Evolutionary conservation across 1,140 invertebrate genomes (phyloP).

Genomic region (Drosophila saltans): DNA sequence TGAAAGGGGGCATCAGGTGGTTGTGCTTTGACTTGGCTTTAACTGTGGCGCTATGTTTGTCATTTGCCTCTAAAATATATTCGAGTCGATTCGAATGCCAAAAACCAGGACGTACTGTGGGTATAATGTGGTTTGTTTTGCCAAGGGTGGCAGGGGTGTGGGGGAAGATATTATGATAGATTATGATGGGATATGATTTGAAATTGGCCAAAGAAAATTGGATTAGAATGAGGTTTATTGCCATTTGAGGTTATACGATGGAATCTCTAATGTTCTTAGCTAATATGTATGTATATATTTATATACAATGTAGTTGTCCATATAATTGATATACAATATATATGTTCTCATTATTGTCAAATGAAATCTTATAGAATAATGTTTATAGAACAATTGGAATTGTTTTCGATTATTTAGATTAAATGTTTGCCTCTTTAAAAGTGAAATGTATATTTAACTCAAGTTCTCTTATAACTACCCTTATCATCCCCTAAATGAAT

Average conservation of each 20-base stretch:
- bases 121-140: neutral
- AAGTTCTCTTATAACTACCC: constrained; percentile 10
- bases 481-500: constrained; percentile 58
- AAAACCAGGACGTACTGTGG: constrained; percentile 10
- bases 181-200: constrained; percentile 1
- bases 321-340: neutral
- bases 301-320: neutral
- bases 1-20: constrained; percentile 48
- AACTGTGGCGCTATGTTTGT: constrained; percentile 67
- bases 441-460: constrained; percentile 20
- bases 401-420: neutral
- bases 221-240: neutral
- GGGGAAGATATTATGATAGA: neutral
- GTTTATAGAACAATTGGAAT: too few species aligned
- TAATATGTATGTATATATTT: neutral
- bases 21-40: constrained; percentile 26
- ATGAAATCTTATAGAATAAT: too few species aligned
- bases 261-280: too few species aligned
- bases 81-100: constrained; percentile 50
- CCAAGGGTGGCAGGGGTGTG: neutral
- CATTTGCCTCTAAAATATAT: constrained; percentile 77
- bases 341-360: neutral
- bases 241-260: neutral
- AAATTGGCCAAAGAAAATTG: neutral
- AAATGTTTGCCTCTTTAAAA: constrained; percentile 5